Evolutionary conservation across 2,888 invertebrate species (phyloP).

Genomic region (Pheosia gnoma): DNA sequence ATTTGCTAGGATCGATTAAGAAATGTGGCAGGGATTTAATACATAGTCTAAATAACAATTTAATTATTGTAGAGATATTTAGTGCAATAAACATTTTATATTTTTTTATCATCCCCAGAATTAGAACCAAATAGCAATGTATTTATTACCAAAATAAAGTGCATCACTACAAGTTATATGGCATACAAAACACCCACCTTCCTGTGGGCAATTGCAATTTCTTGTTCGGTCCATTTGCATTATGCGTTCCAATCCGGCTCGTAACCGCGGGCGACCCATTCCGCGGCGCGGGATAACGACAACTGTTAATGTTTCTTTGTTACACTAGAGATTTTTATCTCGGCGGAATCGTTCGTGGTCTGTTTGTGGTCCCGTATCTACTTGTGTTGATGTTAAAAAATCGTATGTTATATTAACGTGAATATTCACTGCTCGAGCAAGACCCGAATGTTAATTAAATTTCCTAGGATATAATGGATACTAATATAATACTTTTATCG

Average conservation of each 20-base stretch:
- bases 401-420: no score
- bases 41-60: no score
- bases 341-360: not conserved
- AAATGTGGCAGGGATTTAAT: no score
- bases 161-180: not conserved
- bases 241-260: slow-evolving; percentile 25
- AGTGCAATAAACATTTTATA: no score
- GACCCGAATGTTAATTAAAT: no score
- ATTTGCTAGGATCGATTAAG: no score
- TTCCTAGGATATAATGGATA: no score
- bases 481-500: no score
- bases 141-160: not conserved
- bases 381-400: no score
- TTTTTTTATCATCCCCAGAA: no score
- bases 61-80: no score
- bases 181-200: not conserved
- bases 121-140: not conserved
- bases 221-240: slow-evolving; percentile 11
- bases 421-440: no score
- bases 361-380: not conserved
- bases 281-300: slow-evolving; percentile 17
- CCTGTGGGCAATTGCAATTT: slow-evolving; percentile 8
- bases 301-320: slow-evolving; percentile 23
- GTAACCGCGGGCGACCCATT: slow-evolving; percentile 15
- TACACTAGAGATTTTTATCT: slow-evolving; percentile 26